Conservation (phyloP, 2,888 invertebrate genomes). For the Nephrotoma guestfalica region DNA sequence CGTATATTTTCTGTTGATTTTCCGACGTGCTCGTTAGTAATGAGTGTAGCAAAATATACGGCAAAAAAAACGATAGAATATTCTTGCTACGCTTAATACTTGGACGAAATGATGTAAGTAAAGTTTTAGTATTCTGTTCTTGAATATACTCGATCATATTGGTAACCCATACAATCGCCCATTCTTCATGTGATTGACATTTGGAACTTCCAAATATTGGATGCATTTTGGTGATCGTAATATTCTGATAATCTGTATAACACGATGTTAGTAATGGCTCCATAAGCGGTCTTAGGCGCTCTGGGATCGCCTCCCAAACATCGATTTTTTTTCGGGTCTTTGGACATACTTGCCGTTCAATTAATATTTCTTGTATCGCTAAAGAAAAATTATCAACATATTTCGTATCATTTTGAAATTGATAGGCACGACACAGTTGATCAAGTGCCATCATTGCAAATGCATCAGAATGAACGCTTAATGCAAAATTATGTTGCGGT, state of each 20-base stretch:
- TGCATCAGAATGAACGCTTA: constrained; percentile 49
- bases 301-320: constrained; percentile 56
- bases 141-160: constrained; percentile 48
- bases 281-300: constrained; percentile 61
- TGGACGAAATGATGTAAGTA: constrained; percentile 55
- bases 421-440: constrained; percentile 57
- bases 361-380: constrained; percentile 67
- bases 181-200: constrained; percentile 52
- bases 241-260: constrained; percentile 35
- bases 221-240: constrained; percentile 33
- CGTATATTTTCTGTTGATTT: constrained; percentile 33
- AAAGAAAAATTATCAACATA: constrained; percentile 66
- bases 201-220: constrained; percentile 52
- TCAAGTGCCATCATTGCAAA: constrained; percentile 56
- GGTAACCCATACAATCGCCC: constrained; percentile 65
- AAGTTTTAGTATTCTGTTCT: constrained; percentile 40
- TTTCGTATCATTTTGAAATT: constrained; percentile 60
- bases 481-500: constrained; percentile 44
- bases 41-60: constrained; percentile 54
- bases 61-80: constrained; percentile 57
- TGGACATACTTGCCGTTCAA: constrained; percentile 54
- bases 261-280: constrained; percentile 58
- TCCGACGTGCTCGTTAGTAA: constrained; percentile 36
- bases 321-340: constrained; percentile 41
- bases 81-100: constrained; percentile 60